Percentiles rank a stretch among this genome's conserved stretches.
phyloP scores from a whole-genome alignment of 2,888 invertebrate genomes.

The Eristalinus aeneus region DNA sequence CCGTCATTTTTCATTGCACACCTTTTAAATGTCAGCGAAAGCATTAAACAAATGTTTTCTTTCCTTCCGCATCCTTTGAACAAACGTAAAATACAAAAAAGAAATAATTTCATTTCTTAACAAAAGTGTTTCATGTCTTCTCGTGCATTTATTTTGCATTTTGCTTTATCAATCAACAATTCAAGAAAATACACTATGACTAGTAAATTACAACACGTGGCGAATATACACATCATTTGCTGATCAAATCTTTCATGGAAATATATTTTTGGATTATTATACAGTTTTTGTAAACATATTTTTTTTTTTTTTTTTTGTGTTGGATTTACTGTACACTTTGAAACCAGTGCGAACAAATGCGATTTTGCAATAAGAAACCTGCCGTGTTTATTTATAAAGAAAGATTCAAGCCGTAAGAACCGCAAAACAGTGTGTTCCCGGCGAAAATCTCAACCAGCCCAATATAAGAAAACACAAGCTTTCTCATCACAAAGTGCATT shows the following conservation, averaged over 20 bases:
- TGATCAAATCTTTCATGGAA: not conserved
- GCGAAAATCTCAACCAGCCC: conserved; percentile 50
- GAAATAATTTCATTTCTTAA: conserved; percentile 24
- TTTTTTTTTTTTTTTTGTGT: not conserved
- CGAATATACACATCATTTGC: conserved; percentile 35
- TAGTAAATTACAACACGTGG: conserved; percentile 17
- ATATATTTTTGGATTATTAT: conserved; percentile 22
- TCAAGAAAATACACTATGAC: conserved; percentile 41
- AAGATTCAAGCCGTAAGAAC: conserved; percentile 45
- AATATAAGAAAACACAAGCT: conserved; percentile 25
- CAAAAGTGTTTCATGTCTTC: conserved; percentile 47
- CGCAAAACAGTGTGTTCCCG: not conserved
- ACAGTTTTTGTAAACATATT: conserved; percentile 1
- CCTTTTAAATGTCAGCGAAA: too few relatives aligned
- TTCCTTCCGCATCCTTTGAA: not conserved
- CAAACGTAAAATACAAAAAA: not conserved
- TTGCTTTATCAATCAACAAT: conserved; percentile 39
- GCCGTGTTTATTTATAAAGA: conserved; percentile 27
- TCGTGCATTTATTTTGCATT: conserved; percentile 63
- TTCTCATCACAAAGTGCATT: conserved; percentile 52
- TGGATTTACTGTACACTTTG: not conserved
- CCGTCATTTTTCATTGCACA: too few relatives aligned
- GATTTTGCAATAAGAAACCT: conserved; percentile 45
- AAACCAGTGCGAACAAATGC: conserved; percentile 35
- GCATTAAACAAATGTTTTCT: too few relatives aligned